Conservation (phyloP, 2,797 vertebrate species). For the Hippopotamyrus pictus region DNA sequence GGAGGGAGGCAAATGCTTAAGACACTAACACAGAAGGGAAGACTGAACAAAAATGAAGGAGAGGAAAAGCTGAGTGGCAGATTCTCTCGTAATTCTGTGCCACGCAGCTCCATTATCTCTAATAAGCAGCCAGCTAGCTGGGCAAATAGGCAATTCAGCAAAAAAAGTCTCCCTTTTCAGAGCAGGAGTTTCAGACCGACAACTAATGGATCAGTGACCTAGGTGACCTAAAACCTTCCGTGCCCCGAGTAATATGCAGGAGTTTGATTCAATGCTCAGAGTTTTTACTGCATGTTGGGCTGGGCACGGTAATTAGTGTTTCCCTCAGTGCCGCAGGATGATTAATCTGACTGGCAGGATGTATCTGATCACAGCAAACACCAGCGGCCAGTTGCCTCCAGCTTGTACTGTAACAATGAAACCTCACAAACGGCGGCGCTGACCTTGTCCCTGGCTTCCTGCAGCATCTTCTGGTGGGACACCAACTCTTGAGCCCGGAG, state of each 20-base stretch:
- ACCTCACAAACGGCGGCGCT: background rate
- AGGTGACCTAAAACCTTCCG: background rate
- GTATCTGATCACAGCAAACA: background rate
- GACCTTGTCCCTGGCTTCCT: constrained; percentile 53
- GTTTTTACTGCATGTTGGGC: background rate
- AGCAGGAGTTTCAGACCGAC: background rate
- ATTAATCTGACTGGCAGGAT: background rate
- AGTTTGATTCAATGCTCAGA: background rate
- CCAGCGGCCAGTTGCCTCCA: background rate
- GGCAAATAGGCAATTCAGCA: background rate
- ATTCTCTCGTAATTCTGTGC: background rate
- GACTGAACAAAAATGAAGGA: background rate
- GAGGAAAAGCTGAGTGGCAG: background rate
- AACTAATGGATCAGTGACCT: background rate
- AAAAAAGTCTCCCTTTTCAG: background rate
- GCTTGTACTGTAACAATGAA: background rate
- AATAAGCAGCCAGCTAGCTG: background rate
- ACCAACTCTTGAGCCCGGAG: constrained; percentile 45
- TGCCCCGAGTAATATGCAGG: background rate
- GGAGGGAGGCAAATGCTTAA: background rate
- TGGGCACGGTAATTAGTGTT: background rate
- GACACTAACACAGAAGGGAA: background rate
- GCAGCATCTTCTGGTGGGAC: constrained; percentile 44
- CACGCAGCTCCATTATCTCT: background rate
- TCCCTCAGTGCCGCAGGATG: background rate